Base-by-base conservation (phyloP, 2,888 invertebrate genomes). In the Tenthredo notha region DNA sequence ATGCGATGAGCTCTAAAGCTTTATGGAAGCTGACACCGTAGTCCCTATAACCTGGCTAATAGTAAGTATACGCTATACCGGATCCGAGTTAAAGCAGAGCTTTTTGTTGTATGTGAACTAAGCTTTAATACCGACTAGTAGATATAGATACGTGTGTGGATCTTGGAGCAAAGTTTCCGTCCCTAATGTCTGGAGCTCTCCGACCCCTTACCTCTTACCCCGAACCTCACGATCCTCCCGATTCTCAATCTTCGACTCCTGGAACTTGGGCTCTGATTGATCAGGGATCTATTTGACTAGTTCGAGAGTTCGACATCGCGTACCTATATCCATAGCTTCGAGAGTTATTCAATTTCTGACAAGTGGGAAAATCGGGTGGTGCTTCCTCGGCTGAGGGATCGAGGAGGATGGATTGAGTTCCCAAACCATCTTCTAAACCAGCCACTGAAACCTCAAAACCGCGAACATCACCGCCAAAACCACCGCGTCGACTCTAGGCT, bases 1-100 rank as follows among this genome's bases (percentile, higher is more conserved):
- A 80, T 37, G 80, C 80, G 80, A 80, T 58, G 80, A 80, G 80
- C 80, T 80, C 80, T 80, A 80, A 80, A 80, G 80, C 80, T 80
- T 80, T 80, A 80, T 80, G 80, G 80, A 61, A 61, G 80, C 80
- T 80, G 80, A 80, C 80, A 80, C 80, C 80, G 80, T 40, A 61
- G 58, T 80, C 61, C 80, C 37, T 80, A 80, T 80, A 80, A 80
- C 80, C 61, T 21, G 58, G 58, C 80, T 80, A 80, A 80, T 80
- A 80, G 80, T 61, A 80, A 80, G 61, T 80, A 61, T 61, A 54
- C 77, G 54, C 29, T 77, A 37, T 80, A 37, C 80, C 15, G 21
- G 61, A 50, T 50, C 12, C 47, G 15, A 9, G 80, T 80, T 80
- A 33, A 61, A 80, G 80, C 58, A 37, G 80, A 80, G 80, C 80